phyloP scores from a whole-genome alignment of 2,888 invertebrate genomes.

The Tromatobia lineatoria region DNA sequence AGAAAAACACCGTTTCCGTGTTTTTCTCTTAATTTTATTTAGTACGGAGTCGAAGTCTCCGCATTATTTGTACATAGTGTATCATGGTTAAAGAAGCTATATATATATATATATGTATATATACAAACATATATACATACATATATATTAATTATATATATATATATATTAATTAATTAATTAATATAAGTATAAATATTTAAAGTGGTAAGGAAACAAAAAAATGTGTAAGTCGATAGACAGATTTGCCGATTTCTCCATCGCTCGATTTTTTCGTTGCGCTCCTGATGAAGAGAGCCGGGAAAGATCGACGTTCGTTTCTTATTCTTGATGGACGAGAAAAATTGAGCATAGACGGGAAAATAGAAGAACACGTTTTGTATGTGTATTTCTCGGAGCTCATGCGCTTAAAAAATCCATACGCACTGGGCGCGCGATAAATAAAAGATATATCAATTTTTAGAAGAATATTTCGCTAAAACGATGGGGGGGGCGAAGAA shows the following conservation, averaged over 20 bases:
- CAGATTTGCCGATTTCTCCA: slow-evolving; percentile 50
- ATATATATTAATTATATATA: slow-evolving; percentile 52
- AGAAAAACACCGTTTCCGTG: slow-evolving; percentile 50
- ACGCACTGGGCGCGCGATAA: slow-evolving; percentile 11
- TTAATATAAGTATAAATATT: slow-evolving; percentile 81
- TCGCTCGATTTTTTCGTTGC: slow-evolving; percentile 56
- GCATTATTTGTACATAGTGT: slow-evolving; percentile 83
- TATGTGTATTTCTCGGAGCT: slow-evolving; percentile 21
- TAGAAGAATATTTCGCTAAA: slow-evolving; percentile 77
- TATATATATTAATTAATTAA: slow-evolving; percentile 72
- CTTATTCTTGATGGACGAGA: slow-evolving; percentile 19
- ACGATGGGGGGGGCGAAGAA: slow-evolving; percentile 71
- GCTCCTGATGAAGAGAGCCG: slow-evolving; percentile 10
- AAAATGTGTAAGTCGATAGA: slow-evolving; percentile 65
- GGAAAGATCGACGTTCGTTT: slow-evolving; percentile 3
- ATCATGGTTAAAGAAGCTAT: slow-evolving; percentile 80
- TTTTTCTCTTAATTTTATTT: slow-evolving; percentile 68
- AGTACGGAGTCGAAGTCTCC: slow-evolving; percentile 74
- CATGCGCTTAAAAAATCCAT: slow-evolving; percentile 33
- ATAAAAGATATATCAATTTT: slow-evolving; percentile 75
- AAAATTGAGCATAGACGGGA: slow-evolving; percentile 34
- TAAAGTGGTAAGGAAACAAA: slow-evolving; percentile 76
- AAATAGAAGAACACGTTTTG: slow-evolving; percentile 14
- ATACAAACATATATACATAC: slow-evolving; percentile 31
- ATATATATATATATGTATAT: slow-evolving; percentile 47